Conservation (phyloP, 2,113 vertebrate species). For the Ellobius talpinus region DNA sequence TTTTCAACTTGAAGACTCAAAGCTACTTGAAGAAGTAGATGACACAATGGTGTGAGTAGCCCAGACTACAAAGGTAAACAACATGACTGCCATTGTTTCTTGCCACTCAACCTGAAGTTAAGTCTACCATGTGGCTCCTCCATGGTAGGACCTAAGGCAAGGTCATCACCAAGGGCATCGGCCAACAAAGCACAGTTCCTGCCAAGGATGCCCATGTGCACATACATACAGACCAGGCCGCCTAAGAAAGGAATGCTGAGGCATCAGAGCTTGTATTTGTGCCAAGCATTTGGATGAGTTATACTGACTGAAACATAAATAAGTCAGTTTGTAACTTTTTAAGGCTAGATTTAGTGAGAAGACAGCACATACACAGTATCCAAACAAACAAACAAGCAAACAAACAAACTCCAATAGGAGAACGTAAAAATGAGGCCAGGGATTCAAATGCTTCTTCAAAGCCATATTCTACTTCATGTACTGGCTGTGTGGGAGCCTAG, state of each 20-base stretch:
- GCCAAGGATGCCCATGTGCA: not conserved
- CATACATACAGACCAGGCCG: not conserved
- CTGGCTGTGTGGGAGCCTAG: too few species aligned
- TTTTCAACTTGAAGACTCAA: not conserved
- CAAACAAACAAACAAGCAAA: not conserved
- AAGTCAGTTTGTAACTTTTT: slow-evolving; percentile 24
- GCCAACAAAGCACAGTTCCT: not conserved
- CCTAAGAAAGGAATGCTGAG: not conserved
- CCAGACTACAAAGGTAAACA: not conserved
- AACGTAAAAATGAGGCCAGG: not conserved
- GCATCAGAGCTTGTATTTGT: not conserved
- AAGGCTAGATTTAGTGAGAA: slow-evolving; percentile 1
- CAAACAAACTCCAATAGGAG: slow-evolving; percentile 15
- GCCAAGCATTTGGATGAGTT: not conserved
- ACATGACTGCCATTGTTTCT: not conserved
- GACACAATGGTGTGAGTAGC: not conserved
- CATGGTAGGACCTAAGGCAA: not conserved
- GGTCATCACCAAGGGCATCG: not conserved
- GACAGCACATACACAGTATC: not conserved
- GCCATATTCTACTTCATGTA: too few species aligned
- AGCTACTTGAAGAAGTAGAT: not conserved
- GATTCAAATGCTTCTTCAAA: slow-evolving; percentile 25
- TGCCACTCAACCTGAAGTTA: not conserved
- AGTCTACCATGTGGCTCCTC: not conserved
- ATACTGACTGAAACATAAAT: not conserved